Percentiles rank a stretch among this genome's conserved stretches.
These are phyloP conservation scores for Arnoldichthys spilopterus DNA, from an alignment of 2,797 vertebrate species.

Conservation along the genomic window DNA sequence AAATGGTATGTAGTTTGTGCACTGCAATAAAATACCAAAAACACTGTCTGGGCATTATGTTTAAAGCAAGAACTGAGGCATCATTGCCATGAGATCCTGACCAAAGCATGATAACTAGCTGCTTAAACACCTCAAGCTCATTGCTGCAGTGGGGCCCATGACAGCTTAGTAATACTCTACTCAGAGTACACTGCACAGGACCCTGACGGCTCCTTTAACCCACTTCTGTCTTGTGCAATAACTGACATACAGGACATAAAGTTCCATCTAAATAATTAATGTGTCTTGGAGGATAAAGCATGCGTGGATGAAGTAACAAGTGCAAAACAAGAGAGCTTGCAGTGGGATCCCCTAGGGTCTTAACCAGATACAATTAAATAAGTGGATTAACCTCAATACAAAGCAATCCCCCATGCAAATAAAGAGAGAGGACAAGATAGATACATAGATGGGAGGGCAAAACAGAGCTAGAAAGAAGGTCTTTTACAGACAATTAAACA, in stretches of 20 bases:
- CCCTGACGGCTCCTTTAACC: constrained; percentile 5
- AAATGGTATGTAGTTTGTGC: not conserved
- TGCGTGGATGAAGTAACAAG: constrained; percentile 31
- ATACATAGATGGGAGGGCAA: constrained; percentile 27
- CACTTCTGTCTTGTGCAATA: constrained; percentile 20
- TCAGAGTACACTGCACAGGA: not conserved
- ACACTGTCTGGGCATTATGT: not conserved
- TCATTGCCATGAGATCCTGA: not conserved
- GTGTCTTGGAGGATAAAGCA: constrained; percentile 29
- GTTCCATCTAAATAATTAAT: constrained; percentile 7
- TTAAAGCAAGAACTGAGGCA: not conserved
- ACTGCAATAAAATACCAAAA: not conserved
- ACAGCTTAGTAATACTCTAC: not conserved
- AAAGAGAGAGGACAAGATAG: constrained; percentile 30
- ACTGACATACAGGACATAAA: constrained; percentile 2
- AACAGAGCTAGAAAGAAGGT: not conserved
- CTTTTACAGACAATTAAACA: constrained; percentile 11
- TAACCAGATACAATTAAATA: constrained; percentile 80
- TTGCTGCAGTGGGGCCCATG: not conserved
- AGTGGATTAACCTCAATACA: constrained; percentile 84
- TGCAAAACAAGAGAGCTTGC: constrained; percentile 61
- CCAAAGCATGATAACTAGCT: constrained; percentile 9
- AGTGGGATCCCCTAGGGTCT: constrained; percentile 73
- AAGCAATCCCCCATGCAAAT: constrained; percentile 70
- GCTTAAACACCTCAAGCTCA: constrained; percentile 30